Base-by-base conservation (phyloP, 2,888 invertebrate genomes). In the Nephrotoma appendiculata region DNA sequence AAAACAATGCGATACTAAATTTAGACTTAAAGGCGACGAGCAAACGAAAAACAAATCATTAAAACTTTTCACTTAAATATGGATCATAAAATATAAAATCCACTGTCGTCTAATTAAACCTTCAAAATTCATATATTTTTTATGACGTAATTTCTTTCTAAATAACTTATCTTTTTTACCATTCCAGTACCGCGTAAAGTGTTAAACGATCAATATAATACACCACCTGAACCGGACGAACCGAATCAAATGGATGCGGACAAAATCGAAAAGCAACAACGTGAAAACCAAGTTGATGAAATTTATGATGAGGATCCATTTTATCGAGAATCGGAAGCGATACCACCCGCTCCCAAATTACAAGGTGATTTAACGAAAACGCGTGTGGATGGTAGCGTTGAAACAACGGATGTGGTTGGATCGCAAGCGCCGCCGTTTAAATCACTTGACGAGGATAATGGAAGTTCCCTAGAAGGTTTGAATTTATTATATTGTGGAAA, bases 161-260 rank as follows among this genome's bases (percentile, higher is more conserved):
- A 31, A 12, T 85, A 6, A 5, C 52, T 57, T 15, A 57, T 43
- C 3, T 43, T 12, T 31, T 41, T 41, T 41, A 1, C 11, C 41
- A 12, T 92, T 90, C 1, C 92, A 97, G 97, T 97, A 88, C 97
- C 96, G 4, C 93, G 96, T 88, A 95, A 95, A 90, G 96, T 97
- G 86, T 92, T 97, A 88, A 96, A 96, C 90, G 96, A 96, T 91
- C 94, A 95, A 88, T 96, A 95, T 91, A 96, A 96, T 90, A 96
- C 95, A 88, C 94, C 94, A 43, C 93, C 95, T 86, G 96, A 96
- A 91, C 93, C 95, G 88, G 97, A 97, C 90, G 97, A 97, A 90
- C 93, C 94, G 88, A 93, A 93, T 88, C 93, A 92, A 88, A 91
- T 91, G 44, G 92, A 92, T 87, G 89, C 91, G 41, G 93, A 93